Percentiles rank a stretch among this genome's conserved stretches.
phyloP scores from a whole-genome alignment of 2,113 vertebrate genomes.

The Thinocorus orbignyianus region DNA sequence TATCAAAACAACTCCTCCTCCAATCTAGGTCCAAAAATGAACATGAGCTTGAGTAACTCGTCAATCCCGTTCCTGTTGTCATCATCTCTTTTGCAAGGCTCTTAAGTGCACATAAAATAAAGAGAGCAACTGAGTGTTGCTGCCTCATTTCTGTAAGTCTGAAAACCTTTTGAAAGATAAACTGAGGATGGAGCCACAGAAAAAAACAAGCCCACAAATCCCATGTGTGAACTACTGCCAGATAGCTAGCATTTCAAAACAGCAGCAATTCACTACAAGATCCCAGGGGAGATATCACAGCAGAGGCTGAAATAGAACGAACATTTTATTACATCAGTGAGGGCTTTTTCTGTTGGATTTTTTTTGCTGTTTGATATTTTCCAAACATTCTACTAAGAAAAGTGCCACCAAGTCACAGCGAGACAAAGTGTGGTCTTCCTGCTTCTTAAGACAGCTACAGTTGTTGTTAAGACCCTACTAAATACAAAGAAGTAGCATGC shows the following conservation, averaged over 20 bases:
- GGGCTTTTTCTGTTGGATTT: too few relatives aligned
- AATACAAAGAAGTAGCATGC: neutral
- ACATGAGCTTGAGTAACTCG: neutral
- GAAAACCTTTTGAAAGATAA: neutral
- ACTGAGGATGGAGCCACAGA: neutral
- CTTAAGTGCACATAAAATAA: neutral
- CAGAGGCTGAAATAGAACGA: neutral
- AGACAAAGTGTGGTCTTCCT: neutral
- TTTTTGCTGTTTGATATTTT: neutral
- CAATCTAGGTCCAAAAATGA: neutral
- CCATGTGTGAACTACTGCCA: neutral
- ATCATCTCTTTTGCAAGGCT: neutral
- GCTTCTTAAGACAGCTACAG: neutral
- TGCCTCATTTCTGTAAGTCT: neutral
- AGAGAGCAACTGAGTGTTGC: neutral
- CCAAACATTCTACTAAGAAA: neutral
- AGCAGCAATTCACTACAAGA: neutral
- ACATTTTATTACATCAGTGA: neutral
- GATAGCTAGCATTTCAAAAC: neutral
- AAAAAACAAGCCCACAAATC: neutral
- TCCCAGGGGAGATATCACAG: neutral
- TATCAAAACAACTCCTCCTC: neutral
- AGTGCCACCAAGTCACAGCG: neutral
- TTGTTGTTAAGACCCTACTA: neutral
- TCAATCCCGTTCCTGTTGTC: neutral